Evolutionary conservation across 2,888 invertebrate species (phyloP).

Genomic region (Drosophila lacicola): DNA sequence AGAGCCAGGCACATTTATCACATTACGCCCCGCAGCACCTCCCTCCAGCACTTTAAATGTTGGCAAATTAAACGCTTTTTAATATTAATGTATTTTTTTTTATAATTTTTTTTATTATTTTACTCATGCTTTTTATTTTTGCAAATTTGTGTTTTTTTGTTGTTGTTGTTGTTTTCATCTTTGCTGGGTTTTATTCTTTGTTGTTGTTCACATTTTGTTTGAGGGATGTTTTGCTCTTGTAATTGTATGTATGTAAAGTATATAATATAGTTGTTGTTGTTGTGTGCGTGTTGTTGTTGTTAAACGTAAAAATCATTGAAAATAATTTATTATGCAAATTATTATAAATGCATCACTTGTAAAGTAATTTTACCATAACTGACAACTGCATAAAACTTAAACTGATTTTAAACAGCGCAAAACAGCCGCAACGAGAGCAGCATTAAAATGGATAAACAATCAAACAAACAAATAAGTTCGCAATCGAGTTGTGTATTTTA

Average conservation of each 20-base stretch:
- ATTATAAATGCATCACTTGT: conserved; percentile 75
- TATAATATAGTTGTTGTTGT: conserved; percentile 36
- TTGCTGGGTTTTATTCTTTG: conserved; percentile 53
- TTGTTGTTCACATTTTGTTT: conserved; percentile 64
- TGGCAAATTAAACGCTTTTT: conserved; percentile 77
- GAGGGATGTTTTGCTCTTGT: conserved; percentile 57
- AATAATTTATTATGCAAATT: conserved; percentile 79
- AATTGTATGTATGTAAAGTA: conserved; percentile 45
- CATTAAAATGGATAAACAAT: conserved; percentile 61
- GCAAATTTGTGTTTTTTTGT: conserved; percentile 53
- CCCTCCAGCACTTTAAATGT: conserved; percentile 51
- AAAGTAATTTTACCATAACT: conserved; percentile 71
- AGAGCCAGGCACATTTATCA: conserved; percentile 57
- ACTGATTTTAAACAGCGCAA: conserved; percentile 71
- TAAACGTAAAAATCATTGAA: conserved; percentile 68
- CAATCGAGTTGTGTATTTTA: conserved; percentile 29
- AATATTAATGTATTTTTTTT: conserved; percentile 75
- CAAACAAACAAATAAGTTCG: conserved; percentile 33
- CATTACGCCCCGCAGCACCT: conserved; percentile 29
- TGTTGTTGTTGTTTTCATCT: conserved; percentile 37
- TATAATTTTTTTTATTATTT: conserved; percentile 42
- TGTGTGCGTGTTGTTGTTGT: conserved; percentile 29
- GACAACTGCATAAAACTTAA: conserved; percentile 66
- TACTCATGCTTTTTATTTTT: conserved; percentile 61
- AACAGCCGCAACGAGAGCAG: conserved; percentile 57